Base-by-base conservation (phyloP, 2,888 invertebrate species). In the Harpalus rufipes region DNA sequence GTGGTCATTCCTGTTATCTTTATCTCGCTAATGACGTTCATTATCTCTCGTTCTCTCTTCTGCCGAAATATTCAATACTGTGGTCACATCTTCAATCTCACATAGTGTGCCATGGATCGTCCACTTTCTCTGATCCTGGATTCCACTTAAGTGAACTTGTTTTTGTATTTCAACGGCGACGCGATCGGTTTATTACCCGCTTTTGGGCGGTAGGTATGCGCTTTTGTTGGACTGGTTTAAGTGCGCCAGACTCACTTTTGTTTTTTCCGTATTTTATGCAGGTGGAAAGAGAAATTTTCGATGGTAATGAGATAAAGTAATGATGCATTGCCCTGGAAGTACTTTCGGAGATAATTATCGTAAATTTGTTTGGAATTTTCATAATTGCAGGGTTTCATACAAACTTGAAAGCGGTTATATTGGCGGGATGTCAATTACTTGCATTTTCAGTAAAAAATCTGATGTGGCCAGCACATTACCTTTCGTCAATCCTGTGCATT, bases 111-210 rank as follows among this genome's bases (percentile, higher is more conserved):
- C 16, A 18, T 59, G 59, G 32, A 14, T 44, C 16, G 44, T 74
- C 44, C 72, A 74, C 72, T 74, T 74, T 74, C 72, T 74, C 72
- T 74, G 72, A 18, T 74, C 72, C 44, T 44, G 72, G 72, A 74
- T 74, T 74, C 72, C 72, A 74, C 72, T 74, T 68, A 44, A 74
- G 10, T 74, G 72, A 74, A 74, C 72, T 74, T 74, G 72, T 74
- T 74, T 74, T 68, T 74, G 32, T 74, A 74, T 74, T 74, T 74
- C 72, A n/a, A 44, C 68, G 68, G 5, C n/a, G n/a, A 39, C 39
- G 25, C 7, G 72, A 74, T 74, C 72, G 51, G 72, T 74, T 74
- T 74, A 74, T 68, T 68, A 68, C 41, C 41, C 32, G 32, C 39
- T 68, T 68, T 68, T 74, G 10, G 44, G 16, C 44, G 51, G 63